These are phyloP conservation scores for Netelia fuscicornis DNA, from an alignment of 2,888 invertebrate species.

Conservation along the genomic window DNA sequence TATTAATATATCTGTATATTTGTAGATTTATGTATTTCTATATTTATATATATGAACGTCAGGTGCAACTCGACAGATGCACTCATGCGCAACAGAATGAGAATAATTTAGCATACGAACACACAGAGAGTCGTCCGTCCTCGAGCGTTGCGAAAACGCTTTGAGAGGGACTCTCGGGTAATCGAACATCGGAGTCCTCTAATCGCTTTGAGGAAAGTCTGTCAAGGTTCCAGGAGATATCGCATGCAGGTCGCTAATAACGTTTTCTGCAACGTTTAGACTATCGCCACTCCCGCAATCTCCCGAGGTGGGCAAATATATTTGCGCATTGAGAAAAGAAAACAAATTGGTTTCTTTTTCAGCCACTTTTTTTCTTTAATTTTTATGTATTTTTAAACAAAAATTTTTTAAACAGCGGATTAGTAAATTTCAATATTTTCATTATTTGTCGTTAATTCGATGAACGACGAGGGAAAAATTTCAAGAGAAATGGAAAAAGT, in stretches of 20 bases:
- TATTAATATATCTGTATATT: too few species aligned
- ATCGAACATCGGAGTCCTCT: constrained; percentile 28
- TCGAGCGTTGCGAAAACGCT: constrained; percentile 16
- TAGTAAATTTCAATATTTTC: too few species aligned
- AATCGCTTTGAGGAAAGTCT: constrained; percentile 38
- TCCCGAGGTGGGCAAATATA: too few species aligned
- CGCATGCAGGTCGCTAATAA: constrained; percentile 23
- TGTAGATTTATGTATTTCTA: too few species aligned
- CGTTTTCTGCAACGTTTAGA: neutral
- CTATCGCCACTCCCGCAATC: neutral
- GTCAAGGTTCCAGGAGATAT: constrained; percentile 48
- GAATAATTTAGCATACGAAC: constrained; percentile 10
- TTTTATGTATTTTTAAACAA: too few species aligned
- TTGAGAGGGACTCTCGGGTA: neutral
- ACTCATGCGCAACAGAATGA: constrained; percentile 18
- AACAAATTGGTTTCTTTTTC: too few species aligned
- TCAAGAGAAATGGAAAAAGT: too few species aligned
- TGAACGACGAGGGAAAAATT: too few species aligned
- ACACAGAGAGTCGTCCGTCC: constrained; percentile 26
- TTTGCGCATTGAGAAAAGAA: too few species aligned
- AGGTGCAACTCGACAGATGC: constrained; percentile 16
- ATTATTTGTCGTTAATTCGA: too few species aligned
- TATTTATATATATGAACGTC: constrained; percentile 6
- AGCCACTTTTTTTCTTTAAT: too few species aligned
- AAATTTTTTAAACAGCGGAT: too few species aligned